Evolutionary conservation across 2,888 invertebrate genomes (phyloP).

Genomic region (Oscheius sp.): DNA sequence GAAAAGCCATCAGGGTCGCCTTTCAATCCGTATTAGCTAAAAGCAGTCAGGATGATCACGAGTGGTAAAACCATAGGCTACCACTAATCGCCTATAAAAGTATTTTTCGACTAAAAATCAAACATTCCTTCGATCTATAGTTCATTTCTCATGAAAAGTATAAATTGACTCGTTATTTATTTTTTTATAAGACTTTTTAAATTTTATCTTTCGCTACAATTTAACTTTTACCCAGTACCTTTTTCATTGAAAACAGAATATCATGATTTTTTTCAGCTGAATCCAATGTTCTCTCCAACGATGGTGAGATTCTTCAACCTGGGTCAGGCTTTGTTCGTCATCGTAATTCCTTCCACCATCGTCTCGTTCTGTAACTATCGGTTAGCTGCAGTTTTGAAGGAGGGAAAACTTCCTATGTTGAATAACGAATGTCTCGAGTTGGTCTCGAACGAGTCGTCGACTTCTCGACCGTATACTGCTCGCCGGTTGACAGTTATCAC

Average conservation of each 20-base stretch:
- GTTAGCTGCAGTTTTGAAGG: not conserved
- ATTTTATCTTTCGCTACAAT: too few species aligned
- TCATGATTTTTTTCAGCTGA: constrained; percentile 4
- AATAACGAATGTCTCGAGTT: constrained; percentile 28
- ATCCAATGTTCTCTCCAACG: constrained; percentile 1
- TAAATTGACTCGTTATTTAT: too few species aligned
- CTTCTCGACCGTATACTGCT: not conserved
- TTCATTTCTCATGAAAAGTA: too few species aligned
- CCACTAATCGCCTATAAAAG: too few species aligned
- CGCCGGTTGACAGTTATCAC: constrained; percentile 7
- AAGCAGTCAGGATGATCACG: too few species aligned
- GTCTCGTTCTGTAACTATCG: constrained; percentile 18
- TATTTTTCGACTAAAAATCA: too few species aligned
- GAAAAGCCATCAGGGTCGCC: too few species aligned
- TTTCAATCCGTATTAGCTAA: too few species aligned
- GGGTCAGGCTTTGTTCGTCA: constrained; percentile 26
- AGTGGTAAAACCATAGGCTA: too few species aligned
- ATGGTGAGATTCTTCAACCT: constrained; percentile 29
- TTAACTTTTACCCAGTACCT: too few species aligned
- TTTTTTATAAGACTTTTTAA: too few species aligned
- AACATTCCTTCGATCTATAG: too few species aligned
- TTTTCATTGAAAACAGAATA: not conserved
- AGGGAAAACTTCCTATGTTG: constrained; percentile 28
- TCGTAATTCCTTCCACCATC: constrained; percentile 16
- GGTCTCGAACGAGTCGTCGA: not conserved